phyloP scores from a whole-genome alignment of 2,888 invertebrate genomes.

The Campoplex capitator region DNA sequence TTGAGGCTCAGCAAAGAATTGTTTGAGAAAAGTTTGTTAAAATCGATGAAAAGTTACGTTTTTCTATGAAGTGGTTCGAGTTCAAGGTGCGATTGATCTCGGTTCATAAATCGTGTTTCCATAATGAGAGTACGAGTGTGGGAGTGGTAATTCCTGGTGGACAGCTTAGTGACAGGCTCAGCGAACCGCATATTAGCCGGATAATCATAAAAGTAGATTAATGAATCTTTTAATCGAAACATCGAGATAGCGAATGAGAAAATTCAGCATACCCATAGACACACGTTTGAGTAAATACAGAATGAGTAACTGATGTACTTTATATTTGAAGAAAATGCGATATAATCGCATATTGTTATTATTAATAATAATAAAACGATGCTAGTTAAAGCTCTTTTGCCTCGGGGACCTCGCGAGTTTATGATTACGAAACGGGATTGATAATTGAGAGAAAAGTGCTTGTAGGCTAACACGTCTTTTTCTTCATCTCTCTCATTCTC shows the following conservation, averaged over 20 bases:
- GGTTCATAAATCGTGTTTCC: not conserved
- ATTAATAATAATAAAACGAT: conserved; percentile 40
- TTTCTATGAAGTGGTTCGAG: not conserved
- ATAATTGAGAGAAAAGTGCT: conserved; percentile 53
- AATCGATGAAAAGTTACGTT: not conserved
- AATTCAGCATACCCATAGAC: not conserved
- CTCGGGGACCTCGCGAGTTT: conserved; percentile 18
- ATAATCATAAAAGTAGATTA: conserved; percentile 52
- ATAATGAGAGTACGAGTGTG: conserved; percentile 1
- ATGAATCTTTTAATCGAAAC: conserved; percentile 23
- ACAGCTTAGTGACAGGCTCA: conserved; percentile 40
- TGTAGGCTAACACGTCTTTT: conserved; percentile 35
- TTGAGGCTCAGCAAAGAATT: not conserved
- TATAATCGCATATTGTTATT: not conserved
- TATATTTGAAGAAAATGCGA: conserved; percentile 15
- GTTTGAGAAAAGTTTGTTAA: not conserved
- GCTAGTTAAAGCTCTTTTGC: not conserved
- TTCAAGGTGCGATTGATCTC: not conserved
- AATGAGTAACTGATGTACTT: not conserved
- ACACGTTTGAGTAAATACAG: not conserved
- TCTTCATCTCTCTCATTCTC: not conserved
- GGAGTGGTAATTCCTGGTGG: conserved; percentile 33
- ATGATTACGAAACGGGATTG: conserved; percentile 46
- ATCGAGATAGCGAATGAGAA: not conserved
- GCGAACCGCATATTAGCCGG: conserved; percentile 32